Evolutionary conservation across 2,888 invertebrate genomes (phyloP), one percentile per base, ranked within the genome.

Genomic region (Callimorpha dominula): DNA sequence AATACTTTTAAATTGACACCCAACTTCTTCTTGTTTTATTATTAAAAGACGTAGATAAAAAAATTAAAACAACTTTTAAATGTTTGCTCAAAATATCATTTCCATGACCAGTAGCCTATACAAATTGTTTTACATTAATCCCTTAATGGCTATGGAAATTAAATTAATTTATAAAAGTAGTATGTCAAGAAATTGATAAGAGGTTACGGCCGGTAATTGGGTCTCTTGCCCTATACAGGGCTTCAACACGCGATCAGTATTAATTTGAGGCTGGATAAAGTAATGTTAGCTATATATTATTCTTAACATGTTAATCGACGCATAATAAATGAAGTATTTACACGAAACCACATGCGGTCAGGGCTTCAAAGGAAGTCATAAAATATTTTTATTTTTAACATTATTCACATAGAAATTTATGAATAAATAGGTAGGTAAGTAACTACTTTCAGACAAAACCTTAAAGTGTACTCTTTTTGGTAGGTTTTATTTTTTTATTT

Each of bases 321-420:
- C 31, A 40, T 65, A 65, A 31, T 65, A 50, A 60, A 54, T 68
- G 54, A 54, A 43, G 42, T 75, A 60, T 73, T 65, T 79, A 54
- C 66, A 70, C 71, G 43, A 76, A 76, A 60, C 60, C 60, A 70
- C 62, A 73, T 72, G 67, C 74, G 72, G 75, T 72, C 74, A 74
- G 76, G 65, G 79, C 68, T 42, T 70, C 17, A 42, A 65, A 76
- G 74, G 81, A 81, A 80, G 76, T 81, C 72, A 74, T 80, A 74
- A 74, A 70, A 76, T 50, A 65, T 40, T 65, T 65, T 65, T 50
- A 65, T 50, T 49, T 67, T 67, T 67, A 43, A 46, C 42, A n/a
- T 57, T 60, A 14, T 54, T 20, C 9, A 31, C 4, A 20, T 31
- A 60, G 31, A 31, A 20, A 3, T 6, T 20, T 14, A 4, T 60